Percentiles rank a stretch among this genome's conserved stretches.
phyloP scores from a whole-genome alignment of 2,113 vertebrate species.

The Colinus virginianus region DNA sequence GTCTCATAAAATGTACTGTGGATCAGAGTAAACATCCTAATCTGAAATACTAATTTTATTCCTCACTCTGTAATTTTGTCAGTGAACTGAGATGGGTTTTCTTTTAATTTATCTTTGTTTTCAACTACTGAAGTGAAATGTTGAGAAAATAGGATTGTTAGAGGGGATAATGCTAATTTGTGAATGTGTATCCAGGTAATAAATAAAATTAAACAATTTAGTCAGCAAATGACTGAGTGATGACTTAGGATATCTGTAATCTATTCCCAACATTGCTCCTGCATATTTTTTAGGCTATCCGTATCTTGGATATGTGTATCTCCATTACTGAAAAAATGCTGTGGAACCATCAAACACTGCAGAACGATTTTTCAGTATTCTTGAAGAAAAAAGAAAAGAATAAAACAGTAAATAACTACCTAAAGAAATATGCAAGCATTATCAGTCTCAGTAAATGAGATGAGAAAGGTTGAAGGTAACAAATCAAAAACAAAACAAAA shows the following conservation, averaged over 20 bases:
- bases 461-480: rapidly evolving
- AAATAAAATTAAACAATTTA: not conserved
- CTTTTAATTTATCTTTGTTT: not conserved
- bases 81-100: not conserved
- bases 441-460: not conserved
- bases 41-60: not conserved
- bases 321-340: not conserved
- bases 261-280: not conserved
- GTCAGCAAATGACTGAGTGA: not conserved
- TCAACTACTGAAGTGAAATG: not conserved
- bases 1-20: not conserved
- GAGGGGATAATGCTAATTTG: rapidly evolving
- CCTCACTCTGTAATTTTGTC: not conserved
- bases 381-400: not conserved
- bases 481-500: not conserved
- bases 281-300: not conserved
- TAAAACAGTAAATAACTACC: not conserved
- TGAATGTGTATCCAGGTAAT: not conserved
- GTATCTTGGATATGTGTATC: no score
- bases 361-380: not conserved
- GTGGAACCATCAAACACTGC: rapidly evolving
- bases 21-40: not conserved
- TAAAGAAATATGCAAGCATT: not conserved
- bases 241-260: not conserved
- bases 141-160: not conserved